phyloP scores from a whole-genome alignment of 1,140 invertebrate species.

The Venustaconcha ellipsiformis region DNA sequence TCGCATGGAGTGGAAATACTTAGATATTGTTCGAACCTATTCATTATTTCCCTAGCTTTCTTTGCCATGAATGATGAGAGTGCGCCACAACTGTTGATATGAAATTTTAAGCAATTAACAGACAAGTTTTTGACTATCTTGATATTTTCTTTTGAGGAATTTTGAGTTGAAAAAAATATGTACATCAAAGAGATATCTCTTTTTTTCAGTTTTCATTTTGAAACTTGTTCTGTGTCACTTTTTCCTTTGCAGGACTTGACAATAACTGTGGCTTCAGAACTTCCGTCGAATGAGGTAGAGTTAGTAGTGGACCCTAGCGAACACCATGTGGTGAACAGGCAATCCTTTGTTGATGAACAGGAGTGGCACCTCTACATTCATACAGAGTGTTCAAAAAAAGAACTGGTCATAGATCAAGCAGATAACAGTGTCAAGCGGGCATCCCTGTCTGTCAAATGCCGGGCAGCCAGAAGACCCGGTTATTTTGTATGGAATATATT shows the following conservation, averaged over 20 bases:
- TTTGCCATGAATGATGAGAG: too few relatives aligned
- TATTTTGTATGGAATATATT: constrained; percentile 71
- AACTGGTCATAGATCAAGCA: constrained; percentile 63
- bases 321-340: constrained; percentile 65
- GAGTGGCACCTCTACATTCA: constrained; percentile 69
- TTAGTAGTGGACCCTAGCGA: constrained; percentile 64
- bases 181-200: too few relatives aligned
- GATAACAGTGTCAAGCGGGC: constrained; percentile 62
- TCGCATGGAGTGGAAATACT: too few relatives aligned
- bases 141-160: too few relatives aligned
- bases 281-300: constrained; percentile 62
- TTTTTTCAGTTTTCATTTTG: too few relatives aligned
- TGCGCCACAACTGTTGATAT: too few relatives aligned
- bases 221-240: too few relatives aligned
- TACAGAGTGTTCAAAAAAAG: constrained; percentile 63
- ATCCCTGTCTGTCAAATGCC: constrained; percentile 65
- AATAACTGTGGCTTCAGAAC: constrained; percentile 66
- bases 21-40: too few relatives aligned
- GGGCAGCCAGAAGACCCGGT: constrained; percentile 63
- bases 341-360: constrained; percentile 69
- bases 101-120: too few relatives aligned
- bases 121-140: too few relatives aligned
- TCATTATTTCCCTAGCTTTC: too few relatives aligned
- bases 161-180: too few relatives aligned
- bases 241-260: constrained; percentile 63